Percentiles rank a stretch among this genome's conserved stretches.
These are phyloP conservation scores for Malurus elegans DNA, from an alignment of 2,113 vertebrate species.

Conservation along the genomic window DNA sequence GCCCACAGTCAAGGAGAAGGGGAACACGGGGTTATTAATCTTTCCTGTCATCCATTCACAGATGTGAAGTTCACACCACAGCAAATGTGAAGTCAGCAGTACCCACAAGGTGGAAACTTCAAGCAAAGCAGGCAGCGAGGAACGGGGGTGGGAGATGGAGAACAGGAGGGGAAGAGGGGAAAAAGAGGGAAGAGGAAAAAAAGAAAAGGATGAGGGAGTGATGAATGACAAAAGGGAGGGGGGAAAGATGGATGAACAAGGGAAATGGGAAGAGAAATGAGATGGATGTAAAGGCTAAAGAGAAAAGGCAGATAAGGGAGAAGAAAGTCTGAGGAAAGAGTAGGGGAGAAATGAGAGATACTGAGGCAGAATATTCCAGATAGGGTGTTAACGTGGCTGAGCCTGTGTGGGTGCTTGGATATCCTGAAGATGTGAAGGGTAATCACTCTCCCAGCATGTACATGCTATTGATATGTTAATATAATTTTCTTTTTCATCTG, in stretches of 20 bases:
- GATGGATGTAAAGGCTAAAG: conserved; percentile 29
- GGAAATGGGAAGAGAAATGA: conserved; percentile 45
- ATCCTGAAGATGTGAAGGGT: conserved; percentile 66
- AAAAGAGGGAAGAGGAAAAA: too few species aligned
- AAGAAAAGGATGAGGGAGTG: not conserved
- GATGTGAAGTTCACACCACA: conserved; percentile 93
- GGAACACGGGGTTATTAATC: conserved; percentile 91
- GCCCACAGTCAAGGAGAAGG: conserved; percentile 79
- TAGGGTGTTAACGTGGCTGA: conserved; percentile 14
- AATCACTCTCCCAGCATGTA: conserved; percentile 78
- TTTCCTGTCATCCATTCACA: conserved; percentile 96
- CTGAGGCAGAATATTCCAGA: conserved; percentile 47
- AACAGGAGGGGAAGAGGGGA: not conserved
- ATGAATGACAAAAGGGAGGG: conserved; percentile 13
- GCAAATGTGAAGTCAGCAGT: conserved; percentile 98
- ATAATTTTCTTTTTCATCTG: conserved; percentile 71
- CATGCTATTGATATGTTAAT: conserved; percentile 78
- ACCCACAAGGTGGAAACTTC: conserved; percentile 86
- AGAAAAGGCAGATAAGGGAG: conserved; percentile 56
- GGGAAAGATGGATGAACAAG: conserved; percentile 1
- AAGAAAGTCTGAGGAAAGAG: conserved; percentile 59
- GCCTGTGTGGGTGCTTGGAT: conserved; percentile 44
- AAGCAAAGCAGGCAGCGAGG: conserved; percentile 73
- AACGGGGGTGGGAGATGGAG: not conserved
- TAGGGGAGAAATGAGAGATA: conserved; percentile 30